Base-by-base conservation (phyloP, 2,888 invertebrate species). In the Heliconius cydno region DNA sequence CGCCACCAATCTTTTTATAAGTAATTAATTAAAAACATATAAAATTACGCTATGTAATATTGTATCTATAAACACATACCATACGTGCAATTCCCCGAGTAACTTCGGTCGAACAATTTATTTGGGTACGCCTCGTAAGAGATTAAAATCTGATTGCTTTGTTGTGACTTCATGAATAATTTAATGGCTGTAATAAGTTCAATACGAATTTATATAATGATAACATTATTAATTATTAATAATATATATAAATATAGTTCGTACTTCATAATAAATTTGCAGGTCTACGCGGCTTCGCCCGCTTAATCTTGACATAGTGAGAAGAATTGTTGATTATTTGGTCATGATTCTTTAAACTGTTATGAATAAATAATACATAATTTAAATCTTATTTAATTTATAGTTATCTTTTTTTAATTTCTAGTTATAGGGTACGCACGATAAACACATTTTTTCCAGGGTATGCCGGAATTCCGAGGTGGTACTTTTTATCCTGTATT, bases 131-230 rank as follows among this genome's bases (percentile, higher is more conserved):
- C 75, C 75, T 79, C 79, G 75, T 70, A 79, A 79, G 75, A 79
- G 79, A 81, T 81, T 79, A 79, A 76, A 79, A 78, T 81, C 79
- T 76, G 79, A 79, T 78, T 79, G 77, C 74, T 73, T 81, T 79
- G 73, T 81, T 79, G 73, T 75, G 79, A 81, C 72, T 78, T 79
- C 76, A 78, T 81, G 81, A 81, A 81, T 81, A 79, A 78, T 78
- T 79, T 81, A 79, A 75, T 52, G 67, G 25, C 38, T 52, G 52
- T 78, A 74, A 66, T 74, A 78, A 78, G 66, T 78, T 78, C 60
- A 74, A 78, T 74, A 60, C 68, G 30, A 74, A 60, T 74, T 67
- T 57, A 41, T 60, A 66, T 67, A 67, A 68, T 78, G 57, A 78
- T 74, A 60, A 67, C 15, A 41, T 13, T 63, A 28, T 63, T 63